These are phyloP conservation scores for Xenotilapia longispinis DNA, from an alignment of 2,113 vertebrate genomes.

Conservation along the genomic window DNA sequence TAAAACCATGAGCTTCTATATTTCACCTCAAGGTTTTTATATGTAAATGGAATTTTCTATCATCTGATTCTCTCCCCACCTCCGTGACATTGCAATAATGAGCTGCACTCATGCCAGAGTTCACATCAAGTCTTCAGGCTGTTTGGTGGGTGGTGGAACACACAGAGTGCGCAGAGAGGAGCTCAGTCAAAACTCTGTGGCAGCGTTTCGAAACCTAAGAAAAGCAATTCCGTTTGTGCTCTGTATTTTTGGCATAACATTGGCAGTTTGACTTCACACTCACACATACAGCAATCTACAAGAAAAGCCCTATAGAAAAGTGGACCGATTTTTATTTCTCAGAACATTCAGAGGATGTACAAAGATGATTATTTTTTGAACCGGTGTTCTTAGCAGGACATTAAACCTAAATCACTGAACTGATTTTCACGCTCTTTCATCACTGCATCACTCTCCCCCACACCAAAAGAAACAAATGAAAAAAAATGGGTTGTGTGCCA, in stretches of 20 bases:
- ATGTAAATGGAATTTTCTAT: conserved; percentile 49
- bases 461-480: neutral
- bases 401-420: neutral
- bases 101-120: conserved; percentile 25
- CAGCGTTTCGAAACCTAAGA: neutral
- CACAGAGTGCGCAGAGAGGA: neutral
- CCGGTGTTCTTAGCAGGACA: neutral
- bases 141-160: conserved; percentile 2
- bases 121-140: conserved; percentile 33
- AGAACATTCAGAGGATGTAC: neutral
- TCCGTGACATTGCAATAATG: conserved; percentile 33
- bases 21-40: conserved; percentile 28
- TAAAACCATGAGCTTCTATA: conserved; percentile 10
- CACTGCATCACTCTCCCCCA: neutral
- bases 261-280: neutral
- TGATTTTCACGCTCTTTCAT: neutral
- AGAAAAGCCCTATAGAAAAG: neutral
- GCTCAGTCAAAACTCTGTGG: neutral
- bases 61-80: conserved; percentile 24
- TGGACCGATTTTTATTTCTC: neutral
- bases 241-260: neutral
- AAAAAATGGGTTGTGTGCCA: neutral
- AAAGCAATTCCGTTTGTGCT: neutral
- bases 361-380: neutral
- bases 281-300: neutral